Percentiles rank a stretch among this genome's conserved stretches.
Evolutionary conservation across 1,140 invertebrate species (phyloP).

Genomic region (Caenorhabditis brenneri): DNA sequence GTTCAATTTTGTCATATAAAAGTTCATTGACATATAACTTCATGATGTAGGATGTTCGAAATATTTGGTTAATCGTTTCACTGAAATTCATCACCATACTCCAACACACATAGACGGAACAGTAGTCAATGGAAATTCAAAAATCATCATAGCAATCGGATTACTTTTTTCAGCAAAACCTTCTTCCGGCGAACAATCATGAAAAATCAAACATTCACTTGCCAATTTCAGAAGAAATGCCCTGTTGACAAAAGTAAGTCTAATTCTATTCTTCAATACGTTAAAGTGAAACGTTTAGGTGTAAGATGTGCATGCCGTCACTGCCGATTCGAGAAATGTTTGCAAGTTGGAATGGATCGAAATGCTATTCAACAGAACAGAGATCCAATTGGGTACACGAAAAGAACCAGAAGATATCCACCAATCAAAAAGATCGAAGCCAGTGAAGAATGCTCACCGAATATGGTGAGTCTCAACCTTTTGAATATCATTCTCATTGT

Average conservation of each 20-base stretch:
- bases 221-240: slow-evolving; percentile 66
- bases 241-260: slow-evolving; percentile 61
- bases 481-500: not conserved
- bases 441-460: slow-evolving; percentile 48
- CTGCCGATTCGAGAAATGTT: slow-evolving; percentile 67
- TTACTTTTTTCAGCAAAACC: slow-evolving; percentile 62
- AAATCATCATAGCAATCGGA: not conserved
- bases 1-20: too few species aligned
- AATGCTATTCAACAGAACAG: slow-evolving; percentile 69
- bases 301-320: slow-evolving; percentile 68
- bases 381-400: slow-evolving; percentile 68
- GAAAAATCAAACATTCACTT: slow-evolving; percentile 66
- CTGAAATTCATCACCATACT: too few species aligned
- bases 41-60: too few species aligned
- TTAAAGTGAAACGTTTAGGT: not conserved
- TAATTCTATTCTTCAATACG: not conserved
- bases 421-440: slow-evolving; percentile 46
- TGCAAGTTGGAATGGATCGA: slow-evolving; percentile 67
- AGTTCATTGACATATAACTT: too few species aligned
- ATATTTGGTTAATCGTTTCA: too few species aligned
- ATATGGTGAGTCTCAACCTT: not conserved
- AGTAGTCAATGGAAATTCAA: not conserved
- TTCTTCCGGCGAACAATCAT: slow-evolving; percentile 69
- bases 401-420: slow-evolving; percentile 61
- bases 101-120: too few species aligned